These are phyloP conservation scores for Ctena decussata DNA, from an alignment of 2,888 invertebrate species.

Conservation along the genomic window DNA sequence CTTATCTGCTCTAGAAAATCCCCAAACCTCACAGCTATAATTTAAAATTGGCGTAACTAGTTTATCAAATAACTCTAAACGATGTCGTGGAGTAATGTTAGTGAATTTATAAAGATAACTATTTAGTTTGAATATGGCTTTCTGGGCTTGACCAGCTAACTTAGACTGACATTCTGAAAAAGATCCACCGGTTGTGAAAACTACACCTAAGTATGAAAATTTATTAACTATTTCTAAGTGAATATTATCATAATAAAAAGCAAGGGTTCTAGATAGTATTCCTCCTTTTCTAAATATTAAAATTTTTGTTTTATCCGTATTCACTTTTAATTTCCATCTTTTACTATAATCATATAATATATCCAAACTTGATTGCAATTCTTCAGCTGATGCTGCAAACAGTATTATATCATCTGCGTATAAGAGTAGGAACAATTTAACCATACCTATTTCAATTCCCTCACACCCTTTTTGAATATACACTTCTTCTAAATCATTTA, in stretches of 20 bases:
- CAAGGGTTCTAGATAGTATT: background rate
- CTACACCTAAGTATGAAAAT: background rate
- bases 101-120: background rate
- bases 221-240: background rate
- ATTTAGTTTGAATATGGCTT: background rate
- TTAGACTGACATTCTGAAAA: background rate
- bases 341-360: background rate
- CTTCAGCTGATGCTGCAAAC: background rate
- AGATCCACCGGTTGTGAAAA: background rate
- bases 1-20: background rate
- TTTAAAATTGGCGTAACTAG: background rate
- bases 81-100: background rate
- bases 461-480: background rate
- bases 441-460: background rate
- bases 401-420: constrained; percentile 7
- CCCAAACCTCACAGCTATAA: constrained; percentile 8
- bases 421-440: constrained; percentile 1
- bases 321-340: too few species aligned
- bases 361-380: background rate
- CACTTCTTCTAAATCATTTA: constrained; percentile 3
- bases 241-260: background rate
- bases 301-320: background rate
- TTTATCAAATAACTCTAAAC: constrained; percentile 4
- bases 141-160: background rate
- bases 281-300: background rate